Conservation (phyloP, 2,888 invertebrate genomes). For the Neuroscelio doddi region DNA sequence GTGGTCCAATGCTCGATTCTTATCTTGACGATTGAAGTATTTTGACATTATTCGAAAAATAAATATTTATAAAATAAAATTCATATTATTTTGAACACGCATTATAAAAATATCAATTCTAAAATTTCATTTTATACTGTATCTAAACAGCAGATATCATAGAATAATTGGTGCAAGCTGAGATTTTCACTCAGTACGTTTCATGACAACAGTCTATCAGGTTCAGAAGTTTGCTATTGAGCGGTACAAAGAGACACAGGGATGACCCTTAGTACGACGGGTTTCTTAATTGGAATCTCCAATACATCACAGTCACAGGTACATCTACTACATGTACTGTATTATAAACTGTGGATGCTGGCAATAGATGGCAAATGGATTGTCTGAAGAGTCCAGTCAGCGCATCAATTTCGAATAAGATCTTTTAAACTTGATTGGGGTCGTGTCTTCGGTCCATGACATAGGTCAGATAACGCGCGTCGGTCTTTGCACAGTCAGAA, state of each 20-base stretch:
- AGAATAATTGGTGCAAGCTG: too few species aligned
- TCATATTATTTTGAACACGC: too few species aligned
- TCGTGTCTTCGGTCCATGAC: slow-evolving; percentile 31
- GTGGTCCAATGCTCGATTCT: too few species aligned
- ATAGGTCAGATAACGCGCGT: slow-evolving; percentile 41
- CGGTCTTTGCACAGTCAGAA: slow-evolving; percentile 20
- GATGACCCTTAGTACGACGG: slow-evolving; percentile 31
- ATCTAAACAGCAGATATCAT: too few species aligned
- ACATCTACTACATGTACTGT: slow-evolving; percentile 21
- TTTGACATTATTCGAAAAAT: too few species aligned
- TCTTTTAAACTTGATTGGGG: slow-evolving; percentile 50
- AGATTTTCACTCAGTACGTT: slow-evolving; percentile 3
- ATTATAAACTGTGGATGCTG: slow-evolving; percentile 30
- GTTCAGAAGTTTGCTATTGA: slow-evolving; percentile 27
- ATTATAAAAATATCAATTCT: too few species aligned
- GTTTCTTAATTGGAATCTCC: slow-evolving; percentile 40
- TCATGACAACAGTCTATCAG: slow-evolving; percentile 23
- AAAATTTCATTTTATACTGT: too few species aligned
- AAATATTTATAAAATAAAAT: too few species aligned
- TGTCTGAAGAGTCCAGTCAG: slow-evolving; percentile 43
- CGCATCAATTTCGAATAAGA: slow-evolving; percentile 51
- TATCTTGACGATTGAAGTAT: too few species aligned
- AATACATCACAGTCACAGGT: slow-evolving; percentile 21
- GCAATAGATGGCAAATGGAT: slow-evolving; percentile 43
- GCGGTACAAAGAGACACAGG: slow-evolving; percentile 30